Evolutionary conservation across 2,113 vertebrate species (phyloP).

Genomic region (Pimephales promelas): DNA sequence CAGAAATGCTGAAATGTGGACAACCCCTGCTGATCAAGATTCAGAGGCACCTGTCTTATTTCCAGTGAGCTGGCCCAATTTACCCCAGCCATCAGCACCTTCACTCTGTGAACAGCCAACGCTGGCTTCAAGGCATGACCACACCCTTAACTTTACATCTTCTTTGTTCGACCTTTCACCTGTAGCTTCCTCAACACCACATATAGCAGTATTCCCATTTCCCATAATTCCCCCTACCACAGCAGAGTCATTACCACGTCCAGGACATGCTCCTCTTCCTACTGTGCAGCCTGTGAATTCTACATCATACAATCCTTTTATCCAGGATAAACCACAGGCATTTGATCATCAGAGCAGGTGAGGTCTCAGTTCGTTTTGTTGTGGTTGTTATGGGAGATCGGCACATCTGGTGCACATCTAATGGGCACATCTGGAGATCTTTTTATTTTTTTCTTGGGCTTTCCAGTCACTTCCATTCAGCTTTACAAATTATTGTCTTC

Average conservation of each 20-base stretch:
- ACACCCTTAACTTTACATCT: conserved; percentile 37
- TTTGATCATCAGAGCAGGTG: conserved; percentile 86
- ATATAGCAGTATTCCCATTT: conserved; percentile 70
- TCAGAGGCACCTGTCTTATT: background rate
- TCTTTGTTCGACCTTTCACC: conserved; percentile 70
- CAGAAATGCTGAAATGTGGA: background rate
- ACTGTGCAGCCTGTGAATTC: conserved; percentile 63
- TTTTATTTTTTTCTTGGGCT: background rate
- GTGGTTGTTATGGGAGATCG: background rate
- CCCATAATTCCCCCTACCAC: conserved; percentile 62
- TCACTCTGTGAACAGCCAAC: background rate
- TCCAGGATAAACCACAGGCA: conserved; percentile 80
- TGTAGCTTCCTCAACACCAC: conserved; percentile 76
- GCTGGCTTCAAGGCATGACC: conserved; percentile 12
- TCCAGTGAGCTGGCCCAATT: conserved; percentile 1
- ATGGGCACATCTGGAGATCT: background rate
- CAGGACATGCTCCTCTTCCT: conserved; percentile 62
- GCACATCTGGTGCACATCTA: background rate
- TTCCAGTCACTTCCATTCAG: background rate
- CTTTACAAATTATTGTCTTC: background rate
- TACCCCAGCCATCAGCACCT: background rate
- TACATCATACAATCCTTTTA: conserved; percentile 77
- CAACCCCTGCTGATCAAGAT: background rate
- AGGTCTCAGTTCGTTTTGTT: conserved; percentile 68
- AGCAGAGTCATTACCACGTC: conserved; percentile 57